A percentile compares a stretch with the other conserved stretches of the same genome.
Evolutionary conservation across 2,113 vertebrate species (phyloP).

Genomic region (Psilopogon haemacephalus): DNA sequence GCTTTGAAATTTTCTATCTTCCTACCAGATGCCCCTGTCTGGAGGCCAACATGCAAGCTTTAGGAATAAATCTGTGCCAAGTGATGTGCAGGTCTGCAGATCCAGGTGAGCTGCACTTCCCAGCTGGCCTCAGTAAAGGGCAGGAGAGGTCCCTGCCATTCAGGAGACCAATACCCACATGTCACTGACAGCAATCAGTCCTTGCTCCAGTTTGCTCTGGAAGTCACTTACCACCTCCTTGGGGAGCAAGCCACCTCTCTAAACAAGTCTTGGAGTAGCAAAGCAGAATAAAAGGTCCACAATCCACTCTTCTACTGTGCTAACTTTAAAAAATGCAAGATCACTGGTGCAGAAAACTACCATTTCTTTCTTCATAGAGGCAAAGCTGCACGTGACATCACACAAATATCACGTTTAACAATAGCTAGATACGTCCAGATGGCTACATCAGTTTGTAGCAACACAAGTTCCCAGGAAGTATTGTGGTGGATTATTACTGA

Average conservation of each 20-base stretch:
- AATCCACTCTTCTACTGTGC: background rate
- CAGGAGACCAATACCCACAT: background rate
- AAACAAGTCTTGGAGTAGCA: background rate
- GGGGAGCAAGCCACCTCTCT: background rate
- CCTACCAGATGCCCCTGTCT: background rate
- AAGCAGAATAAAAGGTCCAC: background rate
- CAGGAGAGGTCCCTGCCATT: background rate
- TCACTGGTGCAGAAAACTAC: background rate
- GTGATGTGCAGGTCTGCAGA: background rate
- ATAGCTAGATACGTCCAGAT: background rate
- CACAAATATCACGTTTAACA: constrained; percentile 21
- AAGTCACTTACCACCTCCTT: background rate
- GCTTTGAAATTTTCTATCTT: background rate
- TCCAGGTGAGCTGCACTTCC: background rate
- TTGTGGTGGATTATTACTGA: background rate
- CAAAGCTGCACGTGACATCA: background rate
- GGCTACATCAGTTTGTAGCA: constrained; percentile 14
- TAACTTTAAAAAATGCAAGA: constrained; percentile 11
- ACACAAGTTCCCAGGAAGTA: background rate
- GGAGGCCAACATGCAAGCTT: background rate
- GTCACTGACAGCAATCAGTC: background rate
- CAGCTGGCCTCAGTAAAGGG: background rate
- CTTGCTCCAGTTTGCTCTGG: background rate
- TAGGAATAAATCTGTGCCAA: background rate
- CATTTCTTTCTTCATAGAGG: background rate